Evolutionary conservation across 2,888 invertebrate species (phyloP).

Genomic region (Heliconius erato): DNA sequence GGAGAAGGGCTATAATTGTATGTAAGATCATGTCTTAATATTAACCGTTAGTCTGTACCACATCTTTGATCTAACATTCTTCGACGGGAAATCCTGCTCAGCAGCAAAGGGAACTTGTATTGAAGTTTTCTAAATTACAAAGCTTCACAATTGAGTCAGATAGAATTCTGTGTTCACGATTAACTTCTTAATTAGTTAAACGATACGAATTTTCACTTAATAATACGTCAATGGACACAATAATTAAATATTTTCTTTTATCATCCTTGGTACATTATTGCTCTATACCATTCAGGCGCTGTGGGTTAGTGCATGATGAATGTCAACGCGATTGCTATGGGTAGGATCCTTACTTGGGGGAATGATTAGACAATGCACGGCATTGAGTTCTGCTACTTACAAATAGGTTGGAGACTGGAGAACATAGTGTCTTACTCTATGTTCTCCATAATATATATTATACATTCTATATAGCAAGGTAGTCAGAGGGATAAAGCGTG

Average conservation of each 20-base stretch:
- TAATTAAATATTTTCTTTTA: slow-evolving; percentile 3
- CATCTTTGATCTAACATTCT: slow-evolving; percentile 57
- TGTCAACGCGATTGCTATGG: background rate
- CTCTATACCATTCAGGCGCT: background rate
- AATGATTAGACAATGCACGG: no score
- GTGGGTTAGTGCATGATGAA: background rate
- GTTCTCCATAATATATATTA: no score
- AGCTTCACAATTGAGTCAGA: slow-evolving; percentile 50
- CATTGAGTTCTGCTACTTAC: no score
- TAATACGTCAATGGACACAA: background rate
- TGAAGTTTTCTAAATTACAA: slow-evolving; percentile 52
- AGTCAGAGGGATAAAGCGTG: no score
- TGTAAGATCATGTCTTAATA: background rate
- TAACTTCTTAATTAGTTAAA: slow-evolving; percentile 37
- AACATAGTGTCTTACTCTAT: no score
- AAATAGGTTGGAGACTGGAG: no score
- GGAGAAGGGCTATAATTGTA: slow-evolving; percentile 14
- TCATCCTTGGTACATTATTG: background rate
- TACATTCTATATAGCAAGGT: no score
- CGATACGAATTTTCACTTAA: slow-evolving; percentile 5
- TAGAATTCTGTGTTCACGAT: slow-evolving; percentile 42
- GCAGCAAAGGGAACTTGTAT: slow-evolving; percentile 53
- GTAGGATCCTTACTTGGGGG: background rate
- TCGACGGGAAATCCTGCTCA: slow-evolving; percentile 57
- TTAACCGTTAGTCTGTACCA: slow-evolving; percentile 18